These are phyloP conservation scores for Pseudomyrmex gracilis DNA, from an alignment of 1,140 invertebrate species.

Conservation along the genomic window DNA sequence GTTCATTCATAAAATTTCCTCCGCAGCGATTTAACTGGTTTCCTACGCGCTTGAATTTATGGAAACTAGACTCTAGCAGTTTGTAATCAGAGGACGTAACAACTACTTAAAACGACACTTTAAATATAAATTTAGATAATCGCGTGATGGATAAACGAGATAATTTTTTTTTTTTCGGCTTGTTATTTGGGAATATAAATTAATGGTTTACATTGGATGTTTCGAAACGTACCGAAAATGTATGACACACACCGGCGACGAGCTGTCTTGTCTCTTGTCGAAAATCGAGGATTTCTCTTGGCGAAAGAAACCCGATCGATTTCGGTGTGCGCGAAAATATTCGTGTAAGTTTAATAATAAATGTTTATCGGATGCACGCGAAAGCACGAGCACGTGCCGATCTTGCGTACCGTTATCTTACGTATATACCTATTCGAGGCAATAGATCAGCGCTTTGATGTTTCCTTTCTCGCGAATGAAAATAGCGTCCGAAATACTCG, in stretches of 20 bases:
- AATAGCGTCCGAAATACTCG: not conserved
- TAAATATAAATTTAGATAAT: slow-evolving; percentile 2
- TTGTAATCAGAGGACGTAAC: not conserved
- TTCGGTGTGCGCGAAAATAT: slow-evolving; percentile 39
- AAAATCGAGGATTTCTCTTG: slow-evolving; percentile 72
- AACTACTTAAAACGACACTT: not conserved
- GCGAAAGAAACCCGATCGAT: slow-evolving; percentile 64
- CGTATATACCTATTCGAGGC: slow-evolving; percentile 21
- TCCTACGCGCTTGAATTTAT: not conserved
- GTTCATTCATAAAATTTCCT: slow-evolving; percentile 51
- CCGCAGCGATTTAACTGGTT: not conserved
- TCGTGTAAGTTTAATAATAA: slow-evolving; percentile 42
- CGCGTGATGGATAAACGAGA: not conserved
- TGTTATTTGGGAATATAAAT: not conserved
- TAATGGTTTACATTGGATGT: slow-evolving; percentile 3
- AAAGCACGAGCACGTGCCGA: slow-evolving; percentile 32
- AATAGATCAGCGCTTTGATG: not conserved
- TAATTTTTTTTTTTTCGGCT: not conserved
- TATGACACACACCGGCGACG: slow-evolving; percentile 70
- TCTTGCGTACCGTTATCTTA: slow-evolving; percentile 55
- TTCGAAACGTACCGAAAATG: slow-evolving; percentile 22
- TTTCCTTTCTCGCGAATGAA: not conserved
- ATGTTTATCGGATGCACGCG: slow-evolving; percentile 17
- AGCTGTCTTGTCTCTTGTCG: slow-evolving; percentile 73
- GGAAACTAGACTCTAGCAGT: not conserved